Conservation (phyloP, 2,888 invertebrate species). For the Aphidoletes aphidimyza region DNA sequence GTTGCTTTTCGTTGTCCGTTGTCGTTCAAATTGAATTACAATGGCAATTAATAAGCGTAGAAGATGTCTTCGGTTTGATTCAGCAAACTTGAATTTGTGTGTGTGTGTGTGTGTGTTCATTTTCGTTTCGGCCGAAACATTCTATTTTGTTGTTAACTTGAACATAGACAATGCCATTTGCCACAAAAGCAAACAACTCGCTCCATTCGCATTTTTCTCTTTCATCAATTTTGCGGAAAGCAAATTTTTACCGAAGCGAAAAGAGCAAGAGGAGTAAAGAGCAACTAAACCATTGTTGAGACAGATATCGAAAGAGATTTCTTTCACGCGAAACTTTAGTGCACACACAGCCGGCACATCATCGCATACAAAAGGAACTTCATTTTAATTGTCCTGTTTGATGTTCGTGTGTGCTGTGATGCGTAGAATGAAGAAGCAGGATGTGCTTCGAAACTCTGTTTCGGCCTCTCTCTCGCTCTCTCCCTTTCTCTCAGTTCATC, state of each 20-base stretch:
- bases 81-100: neutral
- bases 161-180: neutral
- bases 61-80: neutral
- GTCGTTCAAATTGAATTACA: slow-evolving; percentile 35
- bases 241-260: neutral
- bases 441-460: slow-evolving; percentile 19
- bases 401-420: slow-evolving; percentile 7
- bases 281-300: neutral
- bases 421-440: slow-evolving; percentile 39
- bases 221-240: neutral
- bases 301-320: neutral
- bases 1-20: neutral
- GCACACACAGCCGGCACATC: neutral
- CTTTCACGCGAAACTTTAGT: neutral
- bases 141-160: neutral
- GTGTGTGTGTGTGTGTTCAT: neutral
- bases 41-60: slow-evolving; percentile 16
- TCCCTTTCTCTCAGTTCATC: too few species aligned
- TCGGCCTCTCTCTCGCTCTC: too few species aligned
- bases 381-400: slow-evolving; percentile 34
- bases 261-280: neutral
- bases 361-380: neutral
- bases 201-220: neutral
- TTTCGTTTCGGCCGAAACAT: neutral
- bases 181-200: neutral